These are phyloP conservation scores for Caenorhabditis sulstoni DNA, from an alignment of 2,888 invertebrate genomes.

Conservation along the genomic window DNA sequence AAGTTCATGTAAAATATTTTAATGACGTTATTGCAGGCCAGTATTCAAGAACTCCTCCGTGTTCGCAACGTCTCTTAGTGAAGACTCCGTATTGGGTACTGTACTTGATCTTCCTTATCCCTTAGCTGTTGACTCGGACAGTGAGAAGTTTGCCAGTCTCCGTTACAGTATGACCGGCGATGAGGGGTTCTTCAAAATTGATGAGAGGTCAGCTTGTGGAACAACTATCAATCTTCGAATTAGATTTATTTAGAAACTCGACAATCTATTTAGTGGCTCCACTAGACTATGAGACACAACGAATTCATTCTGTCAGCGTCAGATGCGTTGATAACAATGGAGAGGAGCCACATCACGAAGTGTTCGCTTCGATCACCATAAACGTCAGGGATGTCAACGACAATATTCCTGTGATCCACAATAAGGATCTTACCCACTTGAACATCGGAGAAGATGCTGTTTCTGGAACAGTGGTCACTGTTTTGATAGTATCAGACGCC, in stretches of 20 bases:
- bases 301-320: conserved; percentile 60
- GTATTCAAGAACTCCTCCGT: conserved; percentile 65
- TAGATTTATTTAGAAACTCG: conserved; percentile 36
- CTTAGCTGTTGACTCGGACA: conserved; percentile 63
- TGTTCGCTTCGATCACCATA: conserved; percentile 64
- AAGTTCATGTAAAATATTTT: too few relatives aligned
- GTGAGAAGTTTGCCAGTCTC: conserved; percentile 43
- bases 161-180: conserved; percentile 62
- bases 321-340: conserved; percentile 60
- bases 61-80: conserved; percentile 47
- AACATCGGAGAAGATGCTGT: conserved; percentile 58
- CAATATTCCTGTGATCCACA: conserved; percentile 57
- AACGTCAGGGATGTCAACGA: conserved; percentile 60
- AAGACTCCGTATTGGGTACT: conserved; percentile 53
- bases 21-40: conserved; percentile 64
- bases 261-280: conserved; percentile 49
- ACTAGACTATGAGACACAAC: conserved; percentile 64
- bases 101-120: conserved; percentile 66
- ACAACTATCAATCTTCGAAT: neutral
- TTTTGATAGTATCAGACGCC: conserved; percentile 49
- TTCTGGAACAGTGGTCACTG: conserved; percentile 46
- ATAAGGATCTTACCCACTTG: conserved; percentile 61
- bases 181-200: conserved; percentile 60
- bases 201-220: conserved; percentile 28
- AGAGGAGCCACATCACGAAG: conserved; percentile 56